Percentiles rank a stretch among this genome's conserved stretches.
Evolutionary conservation across 2,113 vertebrate species (phyloP).

Genomic region (Tympanuchus pallidicinctus): DNA sequence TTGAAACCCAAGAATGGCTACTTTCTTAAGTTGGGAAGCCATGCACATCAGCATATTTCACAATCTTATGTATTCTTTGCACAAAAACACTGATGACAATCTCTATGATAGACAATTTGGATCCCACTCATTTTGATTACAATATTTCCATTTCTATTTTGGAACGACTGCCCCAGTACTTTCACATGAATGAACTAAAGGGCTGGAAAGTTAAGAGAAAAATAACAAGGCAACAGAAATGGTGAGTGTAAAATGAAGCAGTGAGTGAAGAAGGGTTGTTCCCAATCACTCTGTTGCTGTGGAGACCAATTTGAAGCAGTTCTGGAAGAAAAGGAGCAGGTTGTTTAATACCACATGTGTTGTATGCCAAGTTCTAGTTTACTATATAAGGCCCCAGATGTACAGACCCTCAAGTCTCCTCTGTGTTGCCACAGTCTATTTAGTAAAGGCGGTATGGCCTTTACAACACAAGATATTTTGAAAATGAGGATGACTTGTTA

Average conservation of each 20-base stretch:
- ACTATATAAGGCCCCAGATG: neutral
- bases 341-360: neutral
- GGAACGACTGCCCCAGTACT: neutral
- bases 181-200: slow-evolving; percentile 35
- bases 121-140: slow-evolving; percentile 36
- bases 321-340: neutral
- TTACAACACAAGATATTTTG: neutral
- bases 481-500: neutral
- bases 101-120: slow-evolving; percentile 31
- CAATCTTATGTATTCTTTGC: neutral
- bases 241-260: neutral
- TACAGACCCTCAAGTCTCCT: neutral
- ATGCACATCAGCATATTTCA: neutral
- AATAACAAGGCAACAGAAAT: slow-evolving; percentile 29
- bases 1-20: neutral
- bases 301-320: neutral
- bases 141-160: slow-evolving; percentile 38
- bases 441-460: neutral
- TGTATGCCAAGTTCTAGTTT: neutral
- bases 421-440: neutral
- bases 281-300: neutral
- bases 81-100: neutral
- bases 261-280: neutral
- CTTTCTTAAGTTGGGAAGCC: neutral
- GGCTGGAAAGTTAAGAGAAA: slow-evolving; percentile 21